These are phyloP conservation scores for Oryzias curvinotus DNA, from an alignment of 2,113 vertebrate genomes.

Conservation along the genomic window DNA sequence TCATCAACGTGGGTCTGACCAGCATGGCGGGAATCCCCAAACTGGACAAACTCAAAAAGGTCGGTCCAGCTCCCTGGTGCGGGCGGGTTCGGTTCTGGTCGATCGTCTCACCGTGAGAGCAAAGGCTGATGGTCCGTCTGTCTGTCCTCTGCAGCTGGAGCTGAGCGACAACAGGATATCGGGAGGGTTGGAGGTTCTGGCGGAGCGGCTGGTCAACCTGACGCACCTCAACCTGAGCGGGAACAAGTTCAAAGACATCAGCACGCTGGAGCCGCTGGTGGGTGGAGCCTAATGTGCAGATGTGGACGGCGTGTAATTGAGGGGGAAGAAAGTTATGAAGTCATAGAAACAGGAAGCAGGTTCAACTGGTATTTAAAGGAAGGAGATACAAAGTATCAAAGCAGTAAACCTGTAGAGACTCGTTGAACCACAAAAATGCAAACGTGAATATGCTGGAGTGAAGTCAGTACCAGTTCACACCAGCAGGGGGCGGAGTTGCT, in stretches of 20 bases:
- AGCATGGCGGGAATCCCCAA: slow-evolving; percentile 78
- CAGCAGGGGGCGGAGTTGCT: no score
- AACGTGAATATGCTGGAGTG: no score
- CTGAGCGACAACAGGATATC: slow-evolving; percentile 83
- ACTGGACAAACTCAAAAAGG: slow-evolving; percentile 81
- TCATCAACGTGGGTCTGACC: slow-evolving; percentile 78
- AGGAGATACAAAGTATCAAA: no score
- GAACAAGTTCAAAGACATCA: slow-evolving; percentile 85
- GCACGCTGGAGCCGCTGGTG: slow-evolving; percentile 85
- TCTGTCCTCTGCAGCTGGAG: slow-evolving; percentile 72
- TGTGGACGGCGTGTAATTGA: background rate
- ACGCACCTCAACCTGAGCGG: slow-evolving; percentile 84
- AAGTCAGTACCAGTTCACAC: no score
- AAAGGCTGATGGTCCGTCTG: background rate
- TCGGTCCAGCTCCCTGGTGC: slow-evolving; percentile 2
- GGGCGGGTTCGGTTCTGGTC: background rate
- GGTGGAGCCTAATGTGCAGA: slow-evolving; percentile 29
- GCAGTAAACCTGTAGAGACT: no score
- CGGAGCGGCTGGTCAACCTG: slow-evolving; percentile 78
- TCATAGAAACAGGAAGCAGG: no score
- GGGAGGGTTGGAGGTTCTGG: slow-evolving; percentile 82
- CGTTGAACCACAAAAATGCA: no score
- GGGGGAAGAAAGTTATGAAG: no score
- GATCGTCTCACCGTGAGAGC: no score
- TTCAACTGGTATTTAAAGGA: no score